These are phyloP conservation scores for Pseudorhombus dupliciocellatus DNA, from an alignment of 2,113 vertebrate genomes.

Conservation along the genomic window DNA sequence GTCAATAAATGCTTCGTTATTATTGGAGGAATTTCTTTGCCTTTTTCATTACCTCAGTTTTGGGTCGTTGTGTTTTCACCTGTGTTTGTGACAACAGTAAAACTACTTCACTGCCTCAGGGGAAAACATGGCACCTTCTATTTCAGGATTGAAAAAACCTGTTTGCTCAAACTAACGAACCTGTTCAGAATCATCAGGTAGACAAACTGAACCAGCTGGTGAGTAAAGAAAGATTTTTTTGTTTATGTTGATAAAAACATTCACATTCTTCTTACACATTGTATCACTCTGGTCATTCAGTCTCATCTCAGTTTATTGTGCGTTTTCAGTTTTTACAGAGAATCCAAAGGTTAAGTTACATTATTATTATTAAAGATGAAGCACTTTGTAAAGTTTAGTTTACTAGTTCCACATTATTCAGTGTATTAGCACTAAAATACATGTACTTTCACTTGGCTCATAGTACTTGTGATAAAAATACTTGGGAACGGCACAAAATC, in stretches of 20 bases:
- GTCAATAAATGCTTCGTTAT: constrained; percentile 81
- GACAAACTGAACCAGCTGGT: background rate
- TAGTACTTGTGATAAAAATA: background rate
- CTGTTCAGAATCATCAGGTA: background rate
- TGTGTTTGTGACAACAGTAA: no score
- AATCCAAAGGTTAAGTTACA: constrained; percentile 3
- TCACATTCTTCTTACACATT: background rate
- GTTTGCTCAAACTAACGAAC: background rate
- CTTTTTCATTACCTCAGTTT: background rate
- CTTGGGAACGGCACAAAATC: no score
- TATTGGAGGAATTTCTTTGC: constrained; percentile 57
- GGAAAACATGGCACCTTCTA: no score
- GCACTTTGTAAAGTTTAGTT: no score
- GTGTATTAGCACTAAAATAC: background rate
- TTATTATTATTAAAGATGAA: background rate
- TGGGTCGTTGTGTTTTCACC: no score
- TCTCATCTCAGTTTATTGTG: background rate
- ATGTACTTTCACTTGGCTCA: background rate
- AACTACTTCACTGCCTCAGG: no score
- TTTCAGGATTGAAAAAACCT: no score
- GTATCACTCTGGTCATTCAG: background rate
- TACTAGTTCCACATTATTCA: background rate
- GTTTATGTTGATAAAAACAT: no score
- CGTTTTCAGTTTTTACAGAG: constrained; percentile 18
- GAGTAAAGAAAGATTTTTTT: background rate